phyloP scores from a whole-genome alignment of 2,113 vertebrate species.

The Parotia lawesii region DNA sequence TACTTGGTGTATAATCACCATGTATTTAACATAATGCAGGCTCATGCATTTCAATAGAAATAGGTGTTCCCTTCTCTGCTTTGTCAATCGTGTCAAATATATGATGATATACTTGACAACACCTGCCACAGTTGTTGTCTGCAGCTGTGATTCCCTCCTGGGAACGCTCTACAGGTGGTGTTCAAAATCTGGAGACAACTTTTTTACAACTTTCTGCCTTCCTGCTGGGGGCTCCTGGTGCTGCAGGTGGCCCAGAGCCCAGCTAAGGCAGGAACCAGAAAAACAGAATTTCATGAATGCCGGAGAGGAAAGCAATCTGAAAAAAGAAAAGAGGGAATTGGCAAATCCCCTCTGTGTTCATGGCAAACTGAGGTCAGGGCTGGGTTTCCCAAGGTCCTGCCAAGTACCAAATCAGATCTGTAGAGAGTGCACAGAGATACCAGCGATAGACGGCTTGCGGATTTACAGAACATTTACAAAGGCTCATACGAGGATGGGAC shows the following conservation, averaged over 20 bases:
- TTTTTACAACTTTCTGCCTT: constrained; percentile 35
- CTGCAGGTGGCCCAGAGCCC: background rate
- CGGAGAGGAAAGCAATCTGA: background rate
- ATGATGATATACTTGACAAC: constrained; percentile 64
- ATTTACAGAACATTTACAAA: constrained; percentile 36
- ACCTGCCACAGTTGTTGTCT: constrained; percentile 31
- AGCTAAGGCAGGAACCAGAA: background rate
- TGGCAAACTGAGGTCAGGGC: background rate
- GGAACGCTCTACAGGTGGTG: constrained; percentile 26
- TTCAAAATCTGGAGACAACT: constrained; percentile 42
- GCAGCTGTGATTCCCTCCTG: constrained; percentile 48
- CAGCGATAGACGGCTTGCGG: background rate
- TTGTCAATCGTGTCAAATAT: constrained; percentile 58
- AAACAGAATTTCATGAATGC: background rate
- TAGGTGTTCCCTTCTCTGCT: constrained; percentile 51
- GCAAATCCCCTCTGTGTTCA: background rate
- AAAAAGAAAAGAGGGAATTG: background rate
- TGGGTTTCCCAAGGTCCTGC: background rate
- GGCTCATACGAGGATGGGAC: constrained; percentile 9
- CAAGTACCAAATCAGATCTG: background rate
- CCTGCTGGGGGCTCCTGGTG: background rate
- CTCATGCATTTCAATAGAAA: constrained; percentile 60
- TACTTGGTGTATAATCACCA: constrained; percentile 64
- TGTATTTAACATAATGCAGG: constrained; percentile 48
- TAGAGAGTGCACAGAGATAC: background rate